Evolutionary conservation across 2,113 vertebrate species (phyloP).

Genomic region (Colinus virginianus): DNA sequence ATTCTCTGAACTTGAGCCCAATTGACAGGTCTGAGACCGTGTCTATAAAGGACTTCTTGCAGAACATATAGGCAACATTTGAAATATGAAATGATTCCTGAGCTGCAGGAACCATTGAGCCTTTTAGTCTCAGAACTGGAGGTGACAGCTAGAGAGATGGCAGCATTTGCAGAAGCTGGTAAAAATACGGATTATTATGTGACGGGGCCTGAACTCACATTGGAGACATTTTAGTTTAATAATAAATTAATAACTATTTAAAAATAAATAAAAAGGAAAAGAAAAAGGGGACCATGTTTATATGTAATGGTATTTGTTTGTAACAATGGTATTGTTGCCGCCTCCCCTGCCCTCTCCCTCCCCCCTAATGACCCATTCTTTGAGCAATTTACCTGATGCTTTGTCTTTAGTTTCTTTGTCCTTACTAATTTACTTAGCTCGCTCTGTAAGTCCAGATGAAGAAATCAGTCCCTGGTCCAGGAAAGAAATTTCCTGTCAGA

Average conservation of each 20-base stretch:
- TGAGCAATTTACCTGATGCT: background rate
- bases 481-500: background rate
- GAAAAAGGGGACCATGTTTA: rapidly evolving
- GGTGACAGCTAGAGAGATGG: background rate
- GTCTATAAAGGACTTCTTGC: background rate
- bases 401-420: background rate
- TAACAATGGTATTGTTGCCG: too few relatives aligned
- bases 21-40: background rate
- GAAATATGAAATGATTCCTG: background rate
- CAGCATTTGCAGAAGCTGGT: background rate
- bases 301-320: background rate
- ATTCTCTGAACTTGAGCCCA: background rate
- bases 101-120: background rate
- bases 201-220: background rate
- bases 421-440: background rate
- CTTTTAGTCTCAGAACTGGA: background rate
- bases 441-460: background rate
- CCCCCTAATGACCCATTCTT: rapidly evolving
- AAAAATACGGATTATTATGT: background rate
- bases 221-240: background rate
- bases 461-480: background rate
- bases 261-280: background rate
- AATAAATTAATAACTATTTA: background rate
- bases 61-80: background rate
- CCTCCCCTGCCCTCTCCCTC: rapidly evolving